Evolutionary conservation across 2,888 invertebrate species (phyloP), one percentile per base, ranked within the genome.

Genomic region (Eupithecia subfuscata): DNA sequence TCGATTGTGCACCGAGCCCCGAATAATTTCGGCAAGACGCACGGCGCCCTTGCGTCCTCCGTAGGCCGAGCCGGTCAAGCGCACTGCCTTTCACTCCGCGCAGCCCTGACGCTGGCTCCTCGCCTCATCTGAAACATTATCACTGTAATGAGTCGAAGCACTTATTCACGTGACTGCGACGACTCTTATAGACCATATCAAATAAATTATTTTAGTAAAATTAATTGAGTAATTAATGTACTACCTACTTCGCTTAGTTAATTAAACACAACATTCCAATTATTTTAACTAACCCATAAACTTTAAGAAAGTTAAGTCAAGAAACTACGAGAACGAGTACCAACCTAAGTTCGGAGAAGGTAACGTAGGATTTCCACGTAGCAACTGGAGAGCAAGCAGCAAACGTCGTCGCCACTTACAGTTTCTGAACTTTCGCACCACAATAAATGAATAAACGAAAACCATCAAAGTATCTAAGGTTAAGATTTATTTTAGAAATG

Each of bases 1-100:
- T 95, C 95, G 95, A 95, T 95, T 95, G 93, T 94, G 94, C 94
- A 93, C 92, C 93, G 92, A 91, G 93, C 92, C 92, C 94, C 94
- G 92, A 94, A 94, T 94, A 93, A 94, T 93, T 94, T 94, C 90
- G 94, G 94, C 94, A 94, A 94, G 94, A 94, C 94, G 94, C 94
- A 94, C 93, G 94, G 94, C 94, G 93, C 93, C 93, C 93, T 93
- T 92, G 93, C 91, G 89, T 91, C 89, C 89, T 87, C 90, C 79
- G 81, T 30, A 64, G 73, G 74, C 77, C 56, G 73, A 40, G 88
- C 84, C 91, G 92, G 91, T 91, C 91, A 91, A 91, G 91, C 92
- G 90, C 90, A 89, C 83, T 83, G 86, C 88, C 88, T 87, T 88
- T 88, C 87, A 88, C 90, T 89, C 84, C 52, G 69, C 77, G 77